These are phyloP conservation scores for Egretta garzetta DNA, from an alignment of 2,113 vertebrate genomes.

Conservation along the genomic window DNA sequence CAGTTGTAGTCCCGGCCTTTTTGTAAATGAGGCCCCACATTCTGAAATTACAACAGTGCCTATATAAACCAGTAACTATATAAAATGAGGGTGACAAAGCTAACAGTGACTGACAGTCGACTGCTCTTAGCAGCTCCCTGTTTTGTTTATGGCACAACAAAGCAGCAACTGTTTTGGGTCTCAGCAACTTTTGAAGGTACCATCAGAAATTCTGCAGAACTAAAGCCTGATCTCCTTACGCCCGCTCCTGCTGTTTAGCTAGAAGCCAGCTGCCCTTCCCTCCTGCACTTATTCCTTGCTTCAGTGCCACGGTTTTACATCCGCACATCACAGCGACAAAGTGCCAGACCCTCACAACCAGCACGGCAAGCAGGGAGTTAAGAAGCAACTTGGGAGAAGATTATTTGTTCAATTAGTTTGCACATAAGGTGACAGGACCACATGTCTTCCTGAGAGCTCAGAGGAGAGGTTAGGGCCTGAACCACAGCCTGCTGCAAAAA, in stretches of 20 bases:
- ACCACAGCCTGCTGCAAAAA: constrained; percentile 27
- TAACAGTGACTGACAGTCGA: not conserved
- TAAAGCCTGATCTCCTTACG: not conserved
- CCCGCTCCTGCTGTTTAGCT: not conserved
- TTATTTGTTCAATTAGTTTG: not conserved
- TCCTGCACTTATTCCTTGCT: not conserved
- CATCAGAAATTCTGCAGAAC: not conserved
- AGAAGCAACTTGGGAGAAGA: not conserved
- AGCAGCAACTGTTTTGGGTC: not conserved
- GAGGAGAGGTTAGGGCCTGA: constrained; percentile 2
- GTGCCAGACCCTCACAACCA: not conserved
- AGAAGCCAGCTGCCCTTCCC: not conserved
- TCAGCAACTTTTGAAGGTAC: not conserved
- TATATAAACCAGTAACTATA: not conserved
- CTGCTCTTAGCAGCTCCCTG: not conserved
- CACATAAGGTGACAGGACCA: not conserved
- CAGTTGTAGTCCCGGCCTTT: not conserved
- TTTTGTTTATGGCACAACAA: not conserved
- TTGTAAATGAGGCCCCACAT: not conserved
- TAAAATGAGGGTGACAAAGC: not conserved
- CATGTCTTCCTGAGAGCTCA: not conserved
- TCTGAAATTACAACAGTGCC: not conserved
- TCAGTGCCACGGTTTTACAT: not conserved
- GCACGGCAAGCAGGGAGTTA: not conserved
- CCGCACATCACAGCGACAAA: not conserved